Conservation (phyloP, 2,113 vertebrate genomes). For the Grammomys dolichurus region DNA sequence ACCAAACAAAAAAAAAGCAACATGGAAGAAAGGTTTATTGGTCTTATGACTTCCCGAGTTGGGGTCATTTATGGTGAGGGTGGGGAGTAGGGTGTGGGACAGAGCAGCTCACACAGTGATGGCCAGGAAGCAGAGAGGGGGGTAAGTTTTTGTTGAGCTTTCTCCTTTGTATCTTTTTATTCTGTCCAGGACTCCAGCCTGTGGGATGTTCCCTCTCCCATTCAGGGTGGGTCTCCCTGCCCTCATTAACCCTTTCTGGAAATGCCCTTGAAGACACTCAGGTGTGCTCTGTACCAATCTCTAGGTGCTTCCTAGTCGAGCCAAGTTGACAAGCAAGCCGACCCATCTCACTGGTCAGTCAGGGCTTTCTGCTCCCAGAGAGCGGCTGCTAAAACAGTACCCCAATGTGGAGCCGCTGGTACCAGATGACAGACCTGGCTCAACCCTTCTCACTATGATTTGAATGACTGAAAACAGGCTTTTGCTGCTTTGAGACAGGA, state of each 20-base stretch:
- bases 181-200: neutral
- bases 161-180: neutral
- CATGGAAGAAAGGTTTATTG: neutral
- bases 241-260: neutral
- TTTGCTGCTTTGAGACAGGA: neutral
- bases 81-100: neutral
- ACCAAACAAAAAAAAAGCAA: neutral
- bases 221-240: neutral
- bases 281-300: neutral
- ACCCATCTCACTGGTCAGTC: neutral
- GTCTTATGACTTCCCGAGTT: neutral
- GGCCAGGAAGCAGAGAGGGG: neutral
- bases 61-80: too few relatives aligned
- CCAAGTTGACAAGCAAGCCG: neutral
- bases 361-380: neutral
- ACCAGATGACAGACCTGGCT: neutral
- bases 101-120: neutral
- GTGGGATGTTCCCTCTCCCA: too few relatives aligned
- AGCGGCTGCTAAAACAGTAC: neutral
- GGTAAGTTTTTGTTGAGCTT: neutral
- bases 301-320: neutral
- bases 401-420: neutral
- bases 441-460: neutral
- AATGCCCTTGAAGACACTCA: neutral
- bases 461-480: neutral